Base-by-base conservation (phyloP, 2,113 vertebrate species). In the Burhinus bistriatus region DNA sequence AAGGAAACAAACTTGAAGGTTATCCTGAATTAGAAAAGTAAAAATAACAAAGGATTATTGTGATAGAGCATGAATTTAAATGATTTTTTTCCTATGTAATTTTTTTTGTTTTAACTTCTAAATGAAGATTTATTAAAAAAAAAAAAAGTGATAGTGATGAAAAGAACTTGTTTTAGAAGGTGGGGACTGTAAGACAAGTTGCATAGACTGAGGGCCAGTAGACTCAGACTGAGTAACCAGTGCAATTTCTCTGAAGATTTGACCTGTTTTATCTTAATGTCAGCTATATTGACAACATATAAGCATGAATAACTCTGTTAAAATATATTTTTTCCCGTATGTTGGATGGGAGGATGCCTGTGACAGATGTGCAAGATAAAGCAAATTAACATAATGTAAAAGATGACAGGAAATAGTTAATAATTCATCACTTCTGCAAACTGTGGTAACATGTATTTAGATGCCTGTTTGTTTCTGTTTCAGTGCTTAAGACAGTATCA, bases 391-490 rank as follows among this genome's bases (percentile, higher is more conserved):
- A 6, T 18, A 72, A n/a, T 38, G 44, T 62, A 86, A 47, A 85
- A 79, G 12, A 17, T 44, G 75, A 34, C 29, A 62, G 58, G 75
- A 95, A 95, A 90, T 44, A 45, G 45, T 91, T 95, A 88, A 95
- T 81, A 92, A 90, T 80, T 89, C 54, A 77, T 66, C 18, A 18
- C 27, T 85, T 95, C 78, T 90, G 75, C 73, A 86, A 51, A 80
- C 66, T 58, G 22, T 30, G 54, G 27, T 58, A 80, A 69, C 9
- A 9, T 1, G 2, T 91, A 83, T 83, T 95, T 87, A 83, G 77
- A 90, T 91, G 82, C 55, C 45, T 80, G 70, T 85, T 93, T 87
- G 45, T 85, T 91, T 82, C 70, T 87, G 23, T 95, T 91, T 89
- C 64, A 80, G 45, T 1, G 2, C 44, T 83, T 83, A 91, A 89